Base-by-base conservation (phyloP, 2,113 vertebrate species). In the Coturnix japonica region DNA sequence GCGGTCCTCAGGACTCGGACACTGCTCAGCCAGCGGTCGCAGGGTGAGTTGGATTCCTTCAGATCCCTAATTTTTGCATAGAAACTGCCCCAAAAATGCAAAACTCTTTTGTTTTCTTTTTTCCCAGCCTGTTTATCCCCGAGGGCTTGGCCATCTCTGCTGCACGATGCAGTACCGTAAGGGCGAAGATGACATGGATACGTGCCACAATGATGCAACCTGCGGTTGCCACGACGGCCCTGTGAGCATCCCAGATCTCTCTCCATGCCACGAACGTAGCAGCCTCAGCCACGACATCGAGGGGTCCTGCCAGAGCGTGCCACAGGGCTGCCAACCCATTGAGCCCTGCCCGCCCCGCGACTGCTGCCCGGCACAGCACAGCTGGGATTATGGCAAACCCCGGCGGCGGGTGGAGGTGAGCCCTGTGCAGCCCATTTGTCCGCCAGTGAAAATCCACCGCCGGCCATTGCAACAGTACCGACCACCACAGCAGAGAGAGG, bases 391-490 rank as follows among this genome's bases (percentile, higher is more conserved):
- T 3, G 30, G 25, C 44, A 94, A 92, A 8, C 94, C 95, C 16
- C 70, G 85, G 7, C 60, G 95, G 31, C 56, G 95, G 14, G 94
- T 95, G 78, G 95, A 95, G 81, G 87, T 96, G 85, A 84, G 22
- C 87, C 94, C 64, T 2, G 13, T 44, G 23, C 89, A 89, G 37
- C 91, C 93, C 3, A 0, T 4, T 21, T 71, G 91, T 60, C 87
- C 81, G 31, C 84, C 93, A 2, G 56, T 49, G 2, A 95, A 41
- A 35, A 81, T 96, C 81, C 89, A 71, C 1, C 87, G 69, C 4
- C 73, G 95, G 13, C 95, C 95, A 0, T 69, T 96, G 41, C 37
- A 96, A 91, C 95, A 96, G 60, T 79, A 92, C 8, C 91, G 91
- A 1, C 95, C 95, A 0, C 13, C 56, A 13, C 44, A 8, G 17